A percentile compares a stretch with the other conserved stretches of the same genome.
Conservation (phyloP, 2,888 invertebrate species). For the Drosophila acutilabella region DNA sequence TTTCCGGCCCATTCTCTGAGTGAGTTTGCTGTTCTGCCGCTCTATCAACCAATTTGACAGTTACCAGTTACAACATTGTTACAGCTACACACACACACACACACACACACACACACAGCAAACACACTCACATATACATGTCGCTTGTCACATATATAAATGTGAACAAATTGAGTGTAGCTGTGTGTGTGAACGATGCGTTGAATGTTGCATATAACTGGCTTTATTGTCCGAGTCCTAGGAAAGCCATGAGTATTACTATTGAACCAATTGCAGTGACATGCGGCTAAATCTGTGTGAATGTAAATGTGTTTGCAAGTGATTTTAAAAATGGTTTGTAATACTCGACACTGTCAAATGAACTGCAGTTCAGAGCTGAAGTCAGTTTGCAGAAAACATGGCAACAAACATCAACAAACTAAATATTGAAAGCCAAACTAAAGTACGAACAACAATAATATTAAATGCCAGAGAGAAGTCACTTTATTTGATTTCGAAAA, state of each 20-base stretch:
- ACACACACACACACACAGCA: constrained; percentile 11
- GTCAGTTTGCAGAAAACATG: no score
- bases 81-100: constrained; percentile 34
- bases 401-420: no score
- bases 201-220: constrained; percentile 28
- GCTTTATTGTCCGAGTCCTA: constrained; percentile 52
- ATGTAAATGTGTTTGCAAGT: background rate
- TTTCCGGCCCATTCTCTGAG: constrained; percentile 15
- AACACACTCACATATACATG: constrained; percentile 3
- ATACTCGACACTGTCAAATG: constrained; percentile 14
- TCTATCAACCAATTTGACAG: constrained; percentile 75
- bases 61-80: constrained; percentile 70
- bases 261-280: constrained; percentile 23
- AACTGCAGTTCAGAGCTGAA: no score
- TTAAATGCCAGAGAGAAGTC: no score
- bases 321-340: constrained; percentile 3
- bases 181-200: constrained; percentile 12
- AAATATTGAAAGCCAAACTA: background rate
- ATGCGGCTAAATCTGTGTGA: constrained; percentile 14
- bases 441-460: no score
- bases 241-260: constrained; percentile 25
- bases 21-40: constrained; percentile 29
- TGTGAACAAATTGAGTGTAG: constrained; percentile 28
- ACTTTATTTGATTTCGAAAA: no score
- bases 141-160: constrained; percentile 11